A percentile compares a stretch with the other conserved stretches of the same genome.
These are phyloP conservation scores for Lobophora halterata DNA, from an alignment of 2,888 invertebrate species.

Conservation along the genomic window DNA sequence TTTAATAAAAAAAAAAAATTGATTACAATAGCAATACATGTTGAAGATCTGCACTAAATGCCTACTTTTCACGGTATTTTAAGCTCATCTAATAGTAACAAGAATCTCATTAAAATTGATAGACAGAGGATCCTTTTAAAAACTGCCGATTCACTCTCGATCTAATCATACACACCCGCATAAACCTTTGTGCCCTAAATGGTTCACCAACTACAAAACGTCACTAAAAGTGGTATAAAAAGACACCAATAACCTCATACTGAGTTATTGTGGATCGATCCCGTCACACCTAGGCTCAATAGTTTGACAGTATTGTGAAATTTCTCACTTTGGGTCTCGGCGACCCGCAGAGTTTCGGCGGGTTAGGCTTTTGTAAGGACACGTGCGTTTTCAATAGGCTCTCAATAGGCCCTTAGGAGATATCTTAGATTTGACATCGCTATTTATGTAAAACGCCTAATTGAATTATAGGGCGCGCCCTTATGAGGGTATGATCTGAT, in stretches of 20 bases:
- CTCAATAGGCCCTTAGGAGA: constrained; percentile 51
- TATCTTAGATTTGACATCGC: constrained; percentile 61
- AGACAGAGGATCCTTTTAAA: constrained; percentile 16
- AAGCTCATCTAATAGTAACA: no score
- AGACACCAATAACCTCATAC: constrained; percentile 60
- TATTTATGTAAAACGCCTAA: constrained; percentile 68
- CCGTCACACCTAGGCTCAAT: constrained; percentile 67
- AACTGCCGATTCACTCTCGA: constrained; percentile 24
- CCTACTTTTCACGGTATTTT: no score
- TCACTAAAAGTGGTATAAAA: constrained; percentile 52
- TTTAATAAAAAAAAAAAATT: no score
- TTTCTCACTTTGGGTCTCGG: constrained; percentile 61
- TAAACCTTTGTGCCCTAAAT: constrained; percentile 46
- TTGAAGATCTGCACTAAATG: no score
- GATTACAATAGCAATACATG: no score
- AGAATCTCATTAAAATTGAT: constrained; percentile 21
- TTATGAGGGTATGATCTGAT: constrained; percentile 59
- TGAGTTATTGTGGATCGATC: constrained; percentile 59
- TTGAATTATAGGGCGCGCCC: constrained; percentile 68
- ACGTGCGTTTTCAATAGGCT: constrained; percentile 66
- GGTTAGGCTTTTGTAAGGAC: constrained; percentile 66
- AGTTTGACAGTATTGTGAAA: constrained; percentile 73
- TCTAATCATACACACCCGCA: constrained; percentile 39
- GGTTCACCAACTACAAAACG: constrained; percentile 51
- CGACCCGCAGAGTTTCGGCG: constrained; percentile 68